Conservation (phyloP, 2,113 vertebrate species). For the Phaetusa simplex region DNA sequence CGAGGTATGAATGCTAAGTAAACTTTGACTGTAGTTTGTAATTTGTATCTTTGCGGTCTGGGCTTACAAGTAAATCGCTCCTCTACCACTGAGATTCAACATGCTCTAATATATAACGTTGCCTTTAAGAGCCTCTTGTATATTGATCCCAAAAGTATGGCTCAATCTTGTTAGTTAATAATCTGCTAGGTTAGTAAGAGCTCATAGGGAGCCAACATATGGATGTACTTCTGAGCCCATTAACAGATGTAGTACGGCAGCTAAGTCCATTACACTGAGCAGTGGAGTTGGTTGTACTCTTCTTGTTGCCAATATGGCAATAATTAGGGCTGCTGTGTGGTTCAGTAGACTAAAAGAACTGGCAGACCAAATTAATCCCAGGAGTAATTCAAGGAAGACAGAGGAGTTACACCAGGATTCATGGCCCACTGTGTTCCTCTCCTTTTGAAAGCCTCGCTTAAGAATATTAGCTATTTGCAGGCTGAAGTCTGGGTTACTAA, state of each 20-base stretch:
- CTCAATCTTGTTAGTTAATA: not conserved
- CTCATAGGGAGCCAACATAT: conserved; percentile 33
- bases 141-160: not conserved
- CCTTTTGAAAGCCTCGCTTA: not conserved
- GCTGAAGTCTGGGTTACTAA: not conserved
- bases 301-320: not conserved
- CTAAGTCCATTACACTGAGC: not conserved
- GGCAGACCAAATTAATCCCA: not conserved
- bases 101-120: not conserved
- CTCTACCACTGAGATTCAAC: not conserved
- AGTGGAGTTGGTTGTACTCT: not conserved
- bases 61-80: not conserved
- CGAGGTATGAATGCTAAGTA: not conserved
- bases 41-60: not conserved
- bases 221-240: conserved; percentile 7
- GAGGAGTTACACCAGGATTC: not conserved
- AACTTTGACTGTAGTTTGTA: not conserved
- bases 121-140: not conserved
- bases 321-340: not conserved
- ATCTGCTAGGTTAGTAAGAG: conserved; percentile 19
- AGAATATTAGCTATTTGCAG: not conserved
- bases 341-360: not conserved
- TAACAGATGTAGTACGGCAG: not conserved
- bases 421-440: not conserved
- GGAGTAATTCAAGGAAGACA: not conserved